A percentile compares a stretch with the other conserved stretches of the same genome.
Conservation (phyloP, 1,140 invertebrate genomes). For the Bombus sylvicola region DNA sequence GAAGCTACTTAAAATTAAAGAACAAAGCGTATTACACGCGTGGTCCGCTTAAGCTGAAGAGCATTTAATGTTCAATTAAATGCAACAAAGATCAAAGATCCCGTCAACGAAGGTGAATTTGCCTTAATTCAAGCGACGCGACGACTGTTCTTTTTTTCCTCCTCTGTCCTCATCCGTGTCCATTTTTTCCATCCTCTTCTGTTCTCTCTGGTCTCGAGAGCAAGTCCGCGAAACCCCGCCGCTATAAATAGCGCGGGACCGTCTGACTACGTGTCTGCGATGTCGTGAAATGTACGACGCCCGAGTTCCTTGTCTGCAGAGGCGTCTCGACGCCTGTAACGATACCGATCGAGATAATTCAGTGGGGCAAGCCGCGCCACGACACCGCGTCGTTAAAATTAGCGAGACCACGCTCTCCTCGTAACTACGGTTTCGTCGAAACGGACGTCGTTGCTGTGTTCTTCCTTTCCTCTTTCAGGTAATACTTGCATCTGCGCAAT, state of each 20-base stretch:
- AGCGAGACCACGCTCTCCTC: constrained; percentile 1
- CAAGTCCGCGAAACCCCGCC: constrained; percentile 30
- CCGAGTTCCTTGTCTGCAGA: constrained; percentile 63
- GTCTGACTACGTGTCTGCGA: constrained; percentile 73
- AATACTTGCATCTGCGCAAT: not conserved
- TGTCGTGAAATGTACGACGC: constrained; percentile 64
- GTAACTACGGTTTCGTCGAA: not conserved
- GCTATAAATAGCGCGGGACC: constrained; percentile 66
- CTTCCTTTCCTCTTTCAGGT: not conserved
- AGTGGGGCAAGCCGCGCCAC: constrained; percentile 8
- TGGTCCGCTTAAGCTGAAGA: not conserved
- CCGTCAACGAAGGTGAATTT: constrained; percentile 28
- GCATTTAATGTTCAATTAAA: constrained; percentile 35
- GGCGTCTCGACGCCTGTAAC: constrained; percentile 58
- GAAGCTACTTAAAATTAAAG: not conserved
- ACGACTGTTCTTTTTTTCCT: not conserved
- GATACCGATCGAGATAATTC: constrained; percentile 54
- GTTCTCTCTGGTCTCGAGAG: not conserved
- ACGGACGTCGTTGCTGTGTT: not conserved
- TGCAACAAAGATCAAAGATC: constrained; percentile 16
- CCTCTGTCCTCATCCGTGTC: constrained; percentile 25
- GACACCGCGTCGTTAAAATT: constrained; percentile 53
- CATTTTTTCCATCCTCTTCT: not conserved
- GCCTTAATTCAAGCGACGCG: constrained; percentile 32
- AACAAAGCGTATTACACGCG: not conserved